A percentile compares a stretch with the other conserved stretches of the same genome.
Evolutionary conservation across 1,140 invertebrate genomes (phyloP).

Genomic region (Pseudomyrmex sp.): DNA sequence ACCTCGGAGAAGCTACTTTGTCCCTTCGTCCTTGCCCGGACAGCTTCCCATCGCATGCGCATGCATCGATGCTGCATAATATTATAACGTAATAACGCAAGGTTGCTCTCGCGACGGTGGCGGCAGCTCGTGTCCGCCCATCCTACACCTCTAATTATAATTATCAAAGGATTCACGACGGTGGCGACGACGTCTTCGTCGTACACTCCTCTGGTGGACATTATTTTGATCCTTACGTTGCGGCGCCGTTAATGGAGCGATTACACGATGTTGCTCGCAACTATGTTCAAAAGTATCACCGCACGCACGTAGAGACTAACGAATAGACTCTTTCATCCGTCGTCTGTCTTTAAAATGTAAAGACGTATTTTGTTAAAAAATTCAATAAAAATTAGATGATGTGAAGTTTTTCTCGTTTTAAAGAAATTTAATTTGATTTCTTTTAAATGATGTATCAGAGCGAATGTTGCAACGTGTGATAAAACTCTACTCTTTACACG

Average conservation of each 20-base stretch:
- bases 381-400: too few relatives aligned
- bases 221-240: slow-evolving; percentile 57
- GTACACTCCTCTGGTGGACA: slow-evolving; percentile 15
- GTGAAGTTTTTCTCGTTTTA: too few relatives aligned
- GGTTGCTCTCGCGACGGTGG: slow-evolving; percentile 24
- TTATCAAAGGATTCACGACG: slow-evolving; percentile 54
- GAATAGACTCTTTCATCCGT: background rate
- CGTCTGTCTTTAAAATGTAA: background rate
- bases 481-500: background rate
- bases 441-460: background rate
- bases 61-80: slow-evolving; percentile 43
- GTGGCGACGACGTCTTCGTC: background rate
- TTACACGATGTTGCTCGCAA: background rate
- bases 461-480: background rate
- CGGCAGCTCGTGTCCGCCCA: slow-evolving; percentile 17
- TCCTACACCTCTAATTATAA: slow-evolving; percentile 50
- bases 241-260: slow-evolving; percentile 40
- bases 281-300: slow-evolving; percentile 14
- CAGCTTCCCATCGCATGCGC: slow-evolving; percentile 35
- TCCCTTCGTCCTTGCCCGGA: slow-evolving; percentile 59
- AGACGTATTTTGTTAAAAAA: too few relatives aligned
- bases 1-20: slow-evolving; percentile 77
- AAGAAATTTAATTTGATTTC: too few relatives aligned
- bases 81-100: slow-evolving; percentile 44
- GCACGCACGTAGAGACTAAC: too few relatives aligned